Evolutionary conservation across 1,140 invertebrate species (phyloP).

Genomic region (Drosophila melanogaster): DNA sequence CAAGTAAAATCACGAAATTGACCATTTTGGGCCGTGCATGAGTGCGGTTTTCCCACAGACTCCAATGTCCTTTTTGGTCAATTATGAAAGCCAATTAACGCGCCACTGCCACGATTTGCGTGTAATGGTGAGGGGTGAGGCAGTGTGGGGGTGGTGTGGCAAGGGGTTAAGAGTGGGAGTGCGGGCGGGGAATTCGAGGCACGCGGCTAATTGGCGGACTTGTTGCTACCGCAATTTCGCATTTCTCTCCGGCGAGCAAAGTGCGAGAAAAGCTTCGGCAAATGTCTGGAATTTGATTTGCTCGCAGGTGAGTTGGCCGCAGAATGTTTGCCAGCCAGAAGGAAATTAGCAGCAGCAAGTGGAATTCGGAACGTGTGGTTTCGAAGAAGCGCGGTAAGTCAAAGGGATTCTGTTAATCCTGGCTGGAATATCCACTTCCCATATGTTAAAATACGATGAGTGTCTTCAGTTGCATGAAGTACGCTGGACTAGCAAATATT

Average conservation of each 20-base stretch:
- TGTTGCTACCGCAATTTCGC: constrained; percentile 47
- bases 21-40: constrained; percentile 2
- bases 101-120: constrained; percentile 27
- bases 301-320: constrained; percentile 16
- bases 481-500: too few species aligned
- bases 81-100: constrained; percentile 62
- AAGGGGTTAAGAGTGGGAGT: not conserved
- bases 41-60: not conserved
- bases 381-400: not conserved
- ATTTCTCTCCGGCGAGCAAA: constrained; percentile 12
- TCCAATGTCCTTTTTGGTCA: constrained; percentile 40
- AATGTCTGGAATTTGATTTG: constrained; percentile 49
- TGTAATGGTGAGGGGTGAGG: not conserved
- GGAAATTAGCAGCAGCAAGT: constrained; percentile 12
- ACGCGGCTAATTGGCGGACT: constrained; percentile 46
- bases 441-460: too few species aligned
- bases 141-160: not conserved
- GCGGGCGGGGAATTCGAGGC: constrained; percentile 19
- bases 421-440: too few species aligned
- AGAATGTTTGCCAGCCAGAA: constrained; percentile 19
- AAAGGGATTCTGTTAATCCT: not conserved
- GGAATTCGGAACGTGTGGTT: not conserved
- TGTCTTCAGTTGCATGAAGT: too few species aligned
- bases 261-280: constrained; percentile 31
- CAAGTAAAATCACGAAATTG: too few species aligned